A percentile compares a stretch with the other conserved stretches of the same genome.
These are phyloP conservation scores for Formica exsecta DNA, from an alignment of 1,140 invertebrate species.

Conservation along the genomic window DNA sequence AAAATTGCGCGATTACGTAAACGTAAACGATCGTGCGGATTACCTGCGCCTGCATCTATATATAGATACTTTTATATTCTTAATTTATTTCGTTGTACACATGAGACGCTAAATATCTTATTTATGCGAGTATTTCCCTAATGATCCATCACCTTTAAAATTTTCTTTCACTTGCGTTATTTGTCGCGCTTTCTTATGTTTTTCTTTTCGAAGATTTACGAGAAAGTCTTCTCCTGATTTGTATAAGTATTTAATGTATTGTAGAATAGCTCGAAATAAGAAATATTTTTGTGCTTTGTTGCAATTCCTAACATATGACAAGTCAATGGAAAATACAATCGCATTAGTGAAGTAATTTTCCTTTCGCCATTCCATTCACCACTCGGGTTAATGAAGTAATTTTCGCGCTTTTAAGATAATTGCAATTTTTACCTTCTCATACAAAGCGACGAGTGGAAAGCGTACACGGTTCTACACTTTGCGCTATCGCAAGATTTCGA, in stretches of 20 bases:
- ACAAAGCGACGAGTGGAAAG: constrained; percentile 16
- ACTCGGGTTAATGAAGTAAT: background rate
- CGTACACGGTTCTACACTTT: constrained; percentile 33
- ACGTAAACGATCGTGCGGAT: constrained; percentile 22
- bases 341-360: no score
- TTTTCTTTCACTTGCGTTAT: constrained; percentile 38
- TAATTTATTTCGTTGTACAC: constrained; percentile 11
- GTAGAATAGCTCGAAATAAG: background rate
- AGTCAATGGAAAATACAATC: background rate
- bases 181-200: background rate
- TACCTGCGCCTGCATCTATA: background rate
- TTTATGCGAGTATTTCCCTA: background rate
- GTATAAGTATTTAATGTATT: background rate
- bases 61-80: background rate
- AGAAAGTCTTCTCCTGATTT: background rate
- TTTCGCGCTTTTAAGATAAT: constrained; percentile 38
- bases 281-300: background rate
- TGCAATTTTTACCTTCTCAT: constrained; percentile 3
- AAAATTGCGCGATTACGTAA: constrained; percentile 30
- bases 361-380: no score
- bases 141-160: constrained; percentile 12
- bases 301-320: background rate
- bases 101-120: background rate
- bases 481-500: constrained; percentile 40
- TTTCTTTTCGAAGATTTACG: background rate